Conservation (phyloP, 2,113 vertebrate genomes). For the Misgurnus anguillicaudatus region DNA sequence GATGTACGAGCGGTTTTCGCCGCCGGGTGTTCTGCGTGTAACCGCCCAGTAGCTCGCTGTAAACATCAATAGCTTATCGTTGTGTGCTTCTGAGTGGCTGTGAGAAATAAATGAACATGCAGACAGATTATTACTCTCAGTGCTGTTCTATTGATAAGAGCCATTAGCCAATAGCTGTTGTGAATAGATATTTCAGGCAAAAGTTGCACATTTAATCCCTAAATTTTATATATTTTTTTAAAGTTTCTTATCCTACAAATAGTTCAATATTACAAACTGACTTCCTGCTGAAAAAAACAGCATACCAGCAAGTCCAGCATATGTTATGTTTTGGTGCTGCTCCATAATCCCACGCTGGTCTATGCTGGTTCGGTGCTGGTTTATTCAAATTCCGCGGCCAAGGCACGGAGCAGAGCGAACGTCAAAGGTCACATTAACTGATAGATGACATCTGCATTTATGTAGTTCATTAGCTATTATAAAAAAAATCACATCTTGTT, state of each 20-base stretch:
- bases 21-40: conserved; percentile 11
- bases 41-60: conserved; percentile 20
- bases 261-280: background rate
- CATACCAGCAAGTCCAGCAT: no score
- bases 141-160: conserved; percentile 27
- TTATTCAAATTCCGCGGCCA: no score
- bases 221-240: no score
- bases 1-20: conserved; percentile 52
- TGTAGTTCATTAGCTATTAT: no score
- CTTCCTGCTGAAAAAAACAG: no score
- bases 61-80: conserved; percentile 48
- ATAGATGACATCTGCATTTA: no score
- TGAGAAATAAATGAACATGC: conserved; percentile 43
- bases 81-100: conserved; percentile 45
- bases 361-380: no score
- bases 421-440: no score
- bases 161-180: background rate
- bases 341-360: no score
- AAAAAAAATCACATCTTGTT: no score
- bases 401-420: no score
- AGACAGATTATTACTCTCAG: conserved; percentile 44
- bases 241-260: conserved; percentile 1
- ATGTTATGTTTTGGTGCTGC: no score
- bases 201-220: background rate
- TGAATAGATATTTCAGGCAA: background rate